A percentile compares a stretch with the other conserved stretches of the same genome.
Evolutionary conservation across 1,140 invertebrate genomes (phyloP).

Genomic region (Drosophila auraria): DNA sequence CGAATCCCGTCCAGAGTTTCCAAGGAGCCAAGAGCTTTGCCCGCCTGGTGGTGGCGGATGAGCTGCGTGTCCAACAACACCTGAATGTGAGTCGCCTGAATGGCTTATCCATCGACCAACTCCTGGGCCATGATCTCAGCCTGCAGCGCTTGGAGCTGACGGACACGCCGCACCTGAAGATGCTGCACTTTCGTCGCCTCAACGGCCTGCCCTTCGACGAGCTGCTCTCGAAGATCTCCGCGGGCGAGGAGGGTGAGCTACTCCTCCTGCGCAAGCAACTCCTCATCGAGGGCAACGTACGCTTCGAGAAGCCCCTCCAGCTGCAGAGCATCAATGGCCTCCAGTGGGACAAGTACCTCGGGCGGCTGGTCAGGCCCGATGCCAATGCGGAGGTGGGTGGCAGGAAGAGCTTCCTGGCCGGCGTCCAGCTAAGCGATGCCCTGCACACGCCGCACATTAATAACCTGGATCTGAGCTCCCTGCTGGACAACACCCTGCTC

Average conservation of each 20-base stretch:
- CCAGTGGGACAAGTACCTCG: slow-evolving; percentile 46
- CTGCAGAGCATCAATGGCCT: slow-evolving; percentile 59
- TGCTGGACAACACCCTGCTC: slow-evolving; percentile 70
- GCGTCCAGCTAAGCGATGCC: slow-evolving; percentile 51
- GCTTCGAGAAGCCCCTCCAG: slow-evolving; percentile 53
- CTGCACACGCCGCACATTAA: slow-evolving; percentile 49
- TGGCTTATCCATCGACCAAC: slow-evolving; percentile 38
- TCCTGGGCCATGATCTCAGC: slow-evolving; percentile 52
- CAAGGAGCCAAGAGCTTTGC: slow-evolving; percentile 31
- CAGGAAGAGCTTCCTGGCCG: slow-evolving; percentile 44
- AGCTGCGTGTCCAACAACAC: slow-evolving; percentile 15
- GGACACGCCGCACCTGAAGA: slow-evolving; percentile 24
- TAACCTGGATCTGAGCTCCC: slow-evolving; percentile 35
- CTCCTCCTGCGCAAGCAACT: slow-evolving; percentile 71
- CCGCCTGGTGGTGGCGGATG: slow-evolving; percentile 34
- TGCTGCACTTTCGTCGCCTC: slow-evolving; percentile 59
- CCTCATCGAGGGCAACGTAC: slow-evolving; percentile 71
- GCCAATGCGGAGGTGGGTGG: slow-evolving; percentile 54
- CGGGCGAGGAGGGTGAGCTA: neutral
- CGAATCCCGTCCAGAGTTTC: slow-evolving; percentile 35
- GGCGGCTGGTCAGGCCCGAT: slow-evolving; percentile 43
- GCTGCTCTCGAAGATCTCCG: slow-evolving; percentile 47
- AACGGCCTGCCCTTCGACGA: slow-evolving; percentile 68
- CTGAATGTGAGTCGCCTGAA: slow-evolving; percentile 50
- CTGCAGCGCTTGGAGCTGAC: slow-evolving; percentile 56